Percentiles rank a stretch among this genome's conserved stretches.
These are phyloP conservation scores for Drepana arcuata DNA, from an alignment of 1,140 invertebrate genomes.

Conservation along the genomic window DNA sequence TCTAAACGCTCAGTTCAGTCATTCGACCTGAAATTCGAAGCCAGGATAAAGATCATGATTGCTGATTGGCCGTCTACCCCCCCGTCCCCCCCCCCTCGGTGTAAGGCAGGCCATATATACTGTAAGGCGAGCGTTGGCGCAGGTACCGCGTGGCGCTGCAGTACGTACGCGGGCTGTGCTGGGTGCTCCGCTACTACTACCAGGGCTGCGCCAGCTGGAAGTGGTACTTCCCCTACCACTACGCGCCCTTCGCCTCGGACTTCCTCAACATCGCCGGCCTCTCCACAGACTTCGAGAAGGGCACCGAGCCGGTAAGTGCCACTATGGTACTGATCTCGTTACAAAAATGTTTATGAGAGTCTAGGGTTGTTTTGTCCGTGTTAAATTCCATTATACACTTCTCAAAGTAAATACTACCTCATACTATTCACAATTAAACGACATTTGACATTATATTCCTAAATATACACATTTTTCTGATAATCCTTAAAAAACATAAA, in stretches of 20 bases:
- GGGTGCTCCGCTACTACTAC: conserved; percentile 99
- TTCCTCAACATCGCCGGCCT: conserved; percentile 93
- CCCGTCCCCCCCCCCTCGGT: not conserved
- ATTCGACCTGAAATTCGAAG: not conserved
- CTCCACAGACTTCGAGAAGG: conserved; percentile 89
- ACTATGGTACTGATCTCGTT: too few species aligned
- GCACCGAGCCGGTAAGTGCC: conserved; percentile 84
- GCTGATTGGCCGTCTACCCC: not conserved
- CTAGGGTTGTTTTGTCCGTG: too few species aligned
- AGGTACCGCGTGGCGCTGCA: conserved; percentile 92
- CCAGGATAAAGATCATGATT: not conserved
- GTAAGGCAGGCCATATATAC: not conserved
- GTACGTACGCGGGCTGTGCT: conserved; percentile 96
- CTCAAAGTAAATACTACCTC: too few species aligned
- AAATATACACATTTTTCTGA: too few species aligned
- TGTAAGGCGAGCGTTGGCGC: not conserved
- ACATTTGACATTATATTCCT: too few species aligned
- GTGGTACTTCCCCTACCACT: conserved; percentile 99
- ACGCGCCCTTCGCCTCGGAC: conserved; percentile 99
- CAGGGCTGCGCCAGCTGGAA: conserved; percentile 99
- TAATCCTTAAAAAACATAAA: too few species aligned
- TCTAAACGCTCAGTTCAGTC: not conserved
- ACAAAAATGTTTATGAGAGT: too few species aligned
- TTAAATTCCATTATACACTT: too few species aligned
- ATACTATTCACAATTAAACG: too few species aligned